Conservation (phyloP, 2,797 vertebrate species). For the Stomatorhinus walkeri region DNA sequence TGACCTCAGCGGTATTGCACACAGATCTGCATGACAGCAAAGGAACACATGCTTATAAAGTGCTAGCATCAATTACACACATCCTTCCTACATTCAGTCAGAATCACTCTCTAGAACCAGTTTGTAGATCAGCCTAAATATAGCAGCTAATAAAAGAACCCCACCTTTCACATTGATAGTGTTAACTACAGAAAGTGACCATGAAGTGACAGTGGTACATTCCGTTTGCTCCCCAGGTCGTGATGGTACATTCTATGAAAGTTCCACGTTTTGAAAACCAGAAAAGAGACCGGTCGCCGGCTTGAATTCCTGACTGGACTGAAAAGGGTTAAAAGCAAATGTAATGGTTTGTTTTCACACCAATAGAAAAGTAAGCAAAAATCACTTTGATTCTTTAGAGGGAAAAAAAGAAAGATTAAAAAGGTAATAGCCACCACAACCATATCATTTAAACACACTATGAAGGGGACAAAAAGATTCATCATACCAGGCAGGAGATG, state of each 20-base stretch:
- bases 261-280: background rate
- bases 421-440: background rate
- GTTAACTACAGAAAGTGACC: constrained; percentile 18
- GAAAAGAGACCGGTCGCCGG: background rate
- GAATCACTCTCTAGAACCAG: constrained; percentile 30
- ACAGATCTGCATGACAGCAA: constrained; percentile 53
- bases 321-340: background rate
- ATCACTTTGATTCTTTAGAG: background rate
- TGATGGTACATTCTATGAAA: constrained; percentile 47
- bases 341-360: background rate
- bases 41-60: constrained; percentile 71
- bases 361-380: background rate
- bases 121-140: constrained; percentile 14
- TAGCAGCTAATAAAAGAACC: constrained; percentile 26
- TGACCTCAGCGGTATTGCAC: constrained; percentile 64
- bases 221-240: constrained; percentile 36
- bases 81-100: constrained; percentile 46
- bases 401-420: background rate
- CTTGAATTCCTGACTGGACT: background rate
- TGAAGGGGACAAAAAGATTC: background rate
- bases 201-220: constrained; percentile 35
- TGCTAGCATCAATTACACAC: constrained; percentile 61
- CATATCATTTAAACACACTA: background rate
- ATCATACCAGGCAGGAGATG: background rate
- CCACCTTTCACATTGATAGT: constrained; percentile 17